Conservation (phyloP, 2,888 invertebrate species). For the Formica aserva region DNA sequence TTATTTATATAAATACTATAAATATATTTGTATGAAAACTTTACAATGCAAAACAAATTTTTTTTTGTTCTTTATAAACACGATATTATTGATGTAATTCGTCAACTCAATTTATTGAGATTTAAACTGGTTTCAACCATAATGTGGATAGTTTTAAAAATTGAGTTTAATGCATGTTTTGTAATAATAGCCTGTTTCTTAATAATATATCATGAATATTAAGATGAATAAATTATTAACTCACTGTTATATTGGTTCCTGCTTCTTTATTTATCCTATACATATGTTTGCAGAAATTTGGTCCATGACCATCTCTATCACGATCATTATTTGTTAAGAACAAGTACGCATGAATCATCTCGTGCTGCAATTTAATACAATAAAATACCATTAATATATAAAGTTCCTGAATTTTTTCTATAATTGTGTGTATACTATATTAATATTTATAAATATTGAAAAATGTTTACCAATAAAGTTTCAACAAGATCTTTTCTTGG, state of each 20-base stretch:
- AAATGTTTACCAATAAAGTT: conserved; percentile 92
- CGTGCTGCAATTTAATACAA: conserved; percentile 89
- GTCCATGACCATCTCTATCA: conserved; percentile 98
- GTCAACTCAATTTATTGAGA: not conserved
- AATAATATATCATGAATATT: conserved; percentile 10
- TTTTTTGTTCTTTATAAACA: not conserved
- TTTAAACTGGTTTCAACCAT: not conserved
- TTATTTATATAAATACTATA: not conserved
- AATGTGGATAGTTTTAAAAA: not conserved
- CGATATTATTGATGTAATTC: not conserved
- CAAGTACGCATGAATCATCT: conserved; percentile 99
- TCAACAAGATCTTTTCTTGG: conserved; percentile 98
- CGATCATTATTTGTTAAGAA: conserved; percentile 94
- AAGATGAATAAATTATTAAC: conserved; percentile 39
- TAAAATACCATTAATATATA: conserved; percentile 19
- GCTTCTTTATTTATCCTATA: conserved; percentile 94
- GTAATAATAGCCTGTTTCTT: not conserved
- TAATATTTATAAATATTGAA: not conserved
- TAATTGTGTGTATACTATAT: conserved; percentile 13
- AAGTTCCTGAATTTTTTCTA: not conserved
- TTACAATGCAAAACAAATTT: not conserved
- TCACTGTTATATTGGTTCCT: conserved; percentile 94
- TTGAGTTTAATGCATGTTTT: not conserved
- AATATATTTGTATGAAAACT: not conserved
- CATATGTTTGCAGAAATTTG: conserved; percentile 97